phyloP scores from a whole-genome alignment of 2,113 vertebrate species.

The Rhizomys pruinosus region DNA sequence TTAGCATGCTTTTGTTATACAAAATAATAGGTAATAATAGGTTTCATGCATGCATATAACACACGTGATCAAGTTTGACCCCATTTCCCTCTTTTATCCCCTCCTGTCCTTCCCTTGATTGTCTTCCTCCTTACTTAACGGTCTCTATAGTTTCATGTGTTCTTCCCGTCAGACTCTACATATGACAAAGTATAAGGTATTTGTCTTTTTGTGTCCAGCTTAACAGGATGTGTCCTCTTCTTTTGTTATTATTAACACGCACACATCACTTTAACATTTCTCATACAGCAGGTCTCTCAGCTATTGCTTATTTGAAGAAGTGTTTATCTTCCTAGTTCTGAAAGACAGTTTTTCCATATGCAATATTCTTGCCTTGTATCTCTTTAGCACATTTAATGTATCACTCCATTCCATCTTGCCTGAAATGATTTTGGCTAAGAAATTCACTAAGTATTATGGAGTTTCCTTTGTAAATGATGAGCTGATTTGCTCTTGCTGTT shows the following conservation, averaged over 20 bases:
- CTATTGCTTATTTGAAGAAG: too few species aligned
- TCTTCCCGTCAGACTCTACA: too few species aligned
- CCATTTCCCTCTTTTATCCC: too few species aligned
- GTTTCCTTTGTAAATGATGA: not conserved
- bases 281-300: too few species aligned
- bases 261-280: too few species aligned
- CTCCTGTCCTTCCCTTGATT: not conserved
- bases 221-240: too few species aligned
- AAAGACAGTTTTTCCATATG: too few species aligned
- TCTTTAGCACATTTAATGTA: not conserved
- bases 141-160: not conserved
- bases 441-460: not conserved
- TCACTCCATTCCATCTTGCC: too few species aligned
- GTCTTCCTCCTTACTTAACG: not conserved
- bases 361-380: too few species aligned
- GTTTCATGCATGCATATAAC: not conserved
- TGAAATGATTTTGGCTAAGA: not conserved
- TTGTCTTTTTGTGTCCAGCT: not conserved
- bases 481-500: not conserved
- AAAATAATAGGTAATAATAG: not conserved
- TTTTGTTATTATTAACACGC: too few species aligned
- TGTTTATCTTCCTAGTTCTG: too few species aligned
- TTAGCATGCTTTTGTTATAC: not conserved
- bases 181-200: not conserved
- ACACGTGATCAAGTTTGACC: not conserved